phyloP scores from a whole-genome alignment of 2,888 invertebrate species.

The Synergus japonicus region DNA sequence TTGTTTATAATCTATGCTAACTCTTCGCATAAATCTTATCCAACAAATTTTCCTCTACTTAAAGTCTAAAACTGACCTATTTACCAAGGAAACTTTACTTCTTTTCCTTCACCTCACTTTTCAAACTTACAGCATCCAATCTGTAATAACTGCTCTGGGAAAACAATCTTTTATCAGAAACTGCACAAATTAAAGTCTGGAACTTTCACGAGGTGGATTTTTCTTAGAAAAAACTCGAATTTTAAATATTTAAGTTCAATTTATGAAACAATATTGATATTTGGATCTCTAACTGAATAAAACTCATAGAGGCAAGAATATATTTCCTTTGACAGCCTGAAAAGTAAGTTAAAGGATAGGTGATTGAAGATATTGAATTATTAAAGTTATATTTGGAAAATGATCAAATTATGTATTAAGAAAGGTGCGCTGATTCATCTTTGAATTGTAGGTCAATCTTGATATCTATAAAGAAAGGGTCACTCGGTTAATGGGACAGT shows the following conservation, averaged over 20 bases:
- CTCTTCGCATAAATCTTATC: background rate
- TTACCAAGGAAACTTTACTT: background rate
- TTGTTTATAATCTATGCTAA: background rate
- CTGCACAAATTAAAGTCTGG: background rate
- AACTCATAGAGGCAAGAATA: too few relatives aligned
- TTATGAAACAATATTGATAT: too few relatives aligned
- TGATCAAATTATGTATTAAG: background rate
- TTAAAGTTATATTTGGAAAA: background rate
- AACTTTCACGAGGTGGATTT: background rate
- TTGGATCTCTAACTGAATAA: too few relatives aligned
- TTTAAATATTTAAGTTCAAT: background rate
- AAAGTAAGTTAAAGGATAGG: background rate
- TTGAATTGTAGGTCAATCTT: conserved; percentile 28
- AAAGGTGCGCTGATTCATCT: background rate
- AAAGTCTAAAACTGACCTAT: background rate
- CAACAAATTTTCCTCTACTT: background rate
- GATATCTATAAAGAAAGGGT: conserved; percentile 12
- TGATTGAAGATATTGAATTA: background rate
- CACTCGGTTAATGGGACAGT: conserved; percentile 25
- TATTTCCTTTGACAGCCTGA: too few relatives aligned
- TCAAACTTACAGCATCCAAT: background rate
- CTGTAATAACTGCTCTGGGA: background rate
- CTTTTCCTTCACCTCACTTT: background rate
- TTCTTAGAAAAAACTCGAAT: background rate
- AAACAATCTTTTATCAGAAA: background rate